Evolutionary conservation across 2,888 invertebrate species (phyloP).

Genomic region (Esperia sulphurella): DNA sequence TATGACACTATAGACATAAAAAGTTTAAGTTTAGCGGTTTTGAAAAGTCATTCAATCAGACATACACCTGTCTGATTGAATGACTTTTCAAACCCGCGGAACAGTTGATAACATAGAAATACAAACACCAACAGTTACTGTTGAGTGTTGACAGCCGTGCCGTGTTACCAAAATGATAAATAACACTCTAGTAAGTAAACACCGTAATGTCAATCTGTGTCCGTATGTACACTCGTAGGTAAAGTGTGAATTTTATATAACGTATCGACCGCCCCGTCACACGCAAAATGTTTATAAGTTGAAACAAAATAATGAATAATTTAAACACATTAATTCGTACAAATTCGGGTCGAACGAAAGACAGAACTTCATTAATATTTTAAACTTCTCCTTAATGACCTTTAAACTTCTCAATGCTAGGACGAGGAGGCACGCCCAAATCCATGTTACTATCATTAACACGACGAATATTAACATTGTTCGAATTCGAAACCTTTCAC

Average conservation of each 20-base stretch:
- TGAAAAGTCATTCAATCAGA: no score
- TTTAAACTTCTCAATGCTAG: conserved; percentile 15
- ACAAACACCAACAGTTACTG: no score
- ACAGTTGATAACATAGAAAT: no score
- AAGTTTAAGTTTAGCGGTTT: no score
- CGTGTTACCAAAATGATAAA: background rate
- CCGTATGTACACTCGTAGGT: background rate
- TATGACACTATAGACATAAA: no score
- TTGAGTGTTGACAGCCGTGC: no score
- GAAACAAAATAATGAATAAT: conserved; percentile 3
- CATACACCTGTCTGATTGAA: no score
- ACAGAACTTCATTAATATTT: conserved; percentile 15
- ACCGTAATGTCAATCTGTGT: background rate
- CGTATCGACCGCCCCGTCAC: background rate
- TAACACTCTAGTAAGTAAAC: background rate
- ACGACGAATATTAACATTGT: conserved; percentile 32
- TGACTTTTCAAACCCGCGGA: no score
- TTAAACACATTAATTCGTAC: background rate
- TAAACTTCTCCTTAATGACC: conserved; percentile 9
- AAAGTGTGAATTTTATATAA: background rate
- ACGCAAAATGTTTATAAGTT: conserved; percentile 3
- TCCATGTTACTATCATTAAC: conserved; percentile 32
- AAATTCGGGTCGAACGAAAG: conserved; percentile 4
- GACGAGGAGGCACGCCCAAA: conserved; percentile 6
- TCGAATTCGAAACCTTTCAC: background rate